Evolutionary conservation across 2,888 invertebrate genomes (phyloP), one percentile per base, ranked within the genome.

Genomic region (Coecobrya sp.): DNA sequence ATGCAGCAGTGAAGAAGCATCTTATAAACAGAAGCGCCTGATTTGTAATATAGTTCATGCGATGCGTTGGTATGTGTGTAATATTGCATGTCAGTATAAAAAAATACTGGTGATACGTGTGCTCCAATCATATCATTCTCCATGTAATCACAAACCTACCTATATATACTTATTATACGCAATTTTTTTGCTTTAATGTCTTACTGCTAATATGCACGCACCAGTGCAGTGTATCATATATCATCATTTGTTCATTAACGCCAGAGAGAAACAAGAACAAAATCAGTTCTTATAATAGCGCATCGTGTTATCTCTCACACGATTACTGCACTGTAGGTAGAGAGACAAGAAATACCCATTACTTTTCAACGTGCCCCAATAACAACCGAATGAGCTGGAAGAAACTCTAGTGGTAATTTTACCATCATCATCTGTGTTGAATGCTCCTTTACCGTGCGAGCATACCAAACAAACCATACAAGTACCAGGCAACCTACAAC

Each of bases 191-290:
- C 13, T n/a, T n/a, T n/a, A 49, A 7, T 19, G 8, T 59, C 16
- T n/a, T 59, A 5, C 16, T 11, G 11, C 22, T 22, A 11, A 22
- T 7, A 3, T 13, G 13, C 13, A 65, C 65, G 65, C 65, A 65
- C 25, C 65, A 65, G 22, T 22, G 65, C 7, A 65, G 65, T 65
- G 65, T 27, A 65, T 65, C 27, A 65, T 59, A 27, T 65, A 65
- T 65, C 65, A 27, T 11, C 65, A 27, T n/a, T 36, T 36, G 36
- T 36, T 65, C 65, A 65, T 25, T 25, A 65, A 65, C 65, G 19
- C 19, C 59, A 59, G 19, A n/a, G n/a, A n/a, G n/a, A 49, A 49
- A n/a, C 59, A 59, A 8, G 19, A 59, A 19, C 19, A 16, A 8
- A n/a, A 59, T 49, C 1, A 49, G 49, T 49, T 49, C 11, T 49